Evolutionary conservation across 2,113 vertebrate genomes (phyloP).

Genomic region (Raphicerus campestris): DNA sequence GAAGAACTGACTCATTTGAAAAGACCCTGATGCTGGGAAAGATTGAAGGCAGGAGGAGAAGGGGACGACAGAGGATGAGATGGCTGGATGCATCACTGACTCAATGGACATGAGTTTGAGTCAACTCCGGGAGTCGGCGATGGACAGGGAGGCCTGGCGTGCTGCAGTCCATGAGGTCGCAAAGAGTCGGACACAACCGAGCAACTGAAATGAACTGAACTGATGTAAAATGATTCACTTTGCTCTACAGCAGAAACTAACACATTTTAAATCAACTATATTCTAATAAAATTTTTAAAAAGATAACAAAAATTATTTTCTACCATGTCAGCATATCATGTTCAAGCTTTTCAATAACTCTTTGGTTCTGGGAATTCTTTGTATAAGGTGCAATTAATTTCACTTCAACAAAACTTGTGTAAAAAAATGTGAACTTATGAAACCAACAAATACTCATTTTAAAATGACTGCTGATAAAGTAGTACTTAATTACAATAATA

Average conservation of each 20-base stretch:
- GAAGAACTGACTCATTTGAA: neutral
- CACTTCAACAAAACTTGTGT: constrained; percentile 16
- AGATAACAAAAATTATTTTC: neutral
- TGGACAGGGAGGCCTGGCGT: neutral
- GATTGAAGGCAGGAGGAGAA: neutral
- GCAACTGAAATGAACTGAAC: neutral
- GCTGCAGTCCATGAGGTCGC: neutral
- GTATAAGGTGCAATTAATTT: neutral
- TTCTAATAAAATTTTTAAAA: neutral
- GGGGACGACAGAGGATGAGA: neutral
- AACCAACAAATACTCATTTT: constrained; percentile 38
- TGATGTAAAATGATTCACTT: neutral
- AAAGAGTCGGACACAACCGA: neutral
- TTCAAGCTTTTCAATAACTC: neutral
- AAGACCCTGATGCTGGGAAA: neutral
- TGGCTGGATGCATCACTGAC: neutral
- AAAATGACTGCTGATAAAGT: constrained; percentile 35
- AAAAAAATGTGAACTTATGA: neutral
- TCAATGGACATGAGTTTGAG: neutral
- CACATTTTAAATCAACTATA: neutral
- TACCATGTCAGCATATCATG: neutral
- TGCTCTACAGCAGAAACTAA: neutral
- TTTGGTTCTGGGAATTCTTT: neutral
- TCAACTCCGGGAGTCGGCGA: fast-evolving
- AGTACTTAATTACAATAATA: constrained; percentile 33